A percentile compares a stretch with the other conserved stretches of the same genome.
These are phyloP conservation scores for Staurois parvus DNA, from an alignment of 2,797 vertebrate genomes.

Conservation along the genomic window DNA sequence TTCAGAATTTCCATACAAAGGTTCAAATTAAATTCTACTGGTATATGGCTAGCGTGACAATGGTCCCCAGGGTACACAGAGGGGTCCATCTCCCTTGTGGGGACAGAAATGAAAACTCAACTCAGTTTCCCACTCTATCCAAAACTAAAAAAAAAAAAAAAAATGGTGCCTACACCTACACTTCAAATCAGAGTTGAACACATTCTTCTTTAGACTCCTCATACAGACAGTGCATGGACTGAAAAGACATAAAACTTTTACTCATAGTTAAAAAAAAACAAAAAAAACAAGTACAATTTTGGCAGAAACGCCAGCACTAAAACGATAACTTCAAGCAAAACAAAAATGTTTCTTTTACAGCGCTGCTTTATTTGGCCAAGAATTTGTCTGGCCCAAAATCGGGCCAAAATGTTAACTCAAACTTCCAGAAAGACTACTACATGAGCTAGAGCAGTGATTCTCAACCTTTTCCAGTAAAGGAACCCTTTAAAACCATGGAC, in stretches of 20 bases:
- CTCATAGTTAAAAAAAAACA: neutral
- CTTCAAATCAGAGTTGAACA: neutral
- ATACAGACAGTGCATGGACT: neutral
- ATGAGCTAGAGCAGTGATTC: neutral
- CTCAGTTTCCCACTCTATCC: too few species aligned
- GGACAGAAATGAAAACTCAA: too few species aligned
- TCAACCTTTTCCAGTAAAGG: too few species aligned
- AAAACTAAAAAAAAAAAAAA: too few species aligned
- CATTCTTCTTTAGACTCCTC: neutral
- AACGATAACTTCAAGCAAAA: slow-evolving; percentile 45
- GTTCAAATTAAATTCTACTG: too few species aligned
- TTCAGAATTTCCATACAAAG: too few species aligned
- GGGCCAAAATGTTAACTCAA: neutral
- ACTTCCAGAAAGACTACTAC: neutral
- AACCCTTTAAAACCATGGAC: too few species aligned
- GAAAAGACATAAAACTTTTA: neutral
- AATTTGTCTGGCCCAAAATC: neutral
- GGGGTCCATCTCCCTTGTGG: too few species aligned
- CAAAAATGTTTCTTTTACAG: slow-evolving; percentile 5
- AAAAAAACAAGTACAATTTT: neutral
- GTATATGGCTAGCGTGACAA: too few species aligned
- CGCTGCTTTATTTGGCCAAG: neutral
- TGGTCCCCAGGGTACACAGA: too few species aligned
- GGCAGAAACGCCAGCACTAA: neutral
- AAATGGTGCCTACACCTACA: too few species aligned